Conservation (phyloP, 2,797 vertebrate genomes). For the Lemur catta region DNA sequence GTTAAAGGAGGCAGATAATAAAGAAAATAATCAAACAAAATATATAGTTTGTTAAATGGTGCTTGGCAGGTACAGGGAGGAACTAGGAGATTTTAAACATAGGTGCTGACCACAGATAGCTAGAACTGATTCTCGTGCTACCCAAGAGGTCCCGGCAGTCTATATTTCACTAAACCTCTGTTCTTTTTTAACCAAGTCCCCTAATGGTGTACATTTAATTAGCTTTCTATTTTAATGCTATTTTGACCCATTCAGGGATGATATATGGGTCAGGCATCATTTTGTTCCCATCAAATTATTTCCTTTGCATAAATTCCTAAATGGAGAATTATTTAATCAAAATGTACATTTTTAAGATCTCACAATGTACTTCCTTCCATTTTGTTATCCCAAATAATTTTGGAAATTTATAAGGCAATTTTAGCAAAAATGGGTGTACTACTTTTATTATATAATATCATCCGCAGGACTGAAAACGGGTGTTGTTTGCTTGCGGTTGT, state of each 20-base stretch:
- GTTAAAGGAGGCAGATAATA: conserved; percentile 2
- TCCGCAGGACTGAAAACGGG: neutral
- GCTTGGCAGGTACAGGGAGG: neutral
- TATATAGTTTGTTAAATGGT: neutral
- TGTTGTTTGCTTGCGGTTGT: neutral
- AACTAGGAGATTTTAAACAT: neutral
- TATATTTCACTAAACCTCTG: conserved; percentile 22
- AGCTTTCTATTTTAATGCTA: conserved; percentile 73
- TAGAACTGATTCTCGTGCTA: neutral
- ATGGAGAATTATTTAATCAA: conserved; percentile 64
- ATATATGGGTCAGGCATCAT: conserved; percentile 72
- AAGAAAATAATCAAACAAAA: conserved; percentile 32
- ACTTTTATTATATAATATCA: neutral
- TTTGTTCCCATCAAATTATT: conserved; percentile 62
- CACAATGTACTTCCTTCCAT: neutral
- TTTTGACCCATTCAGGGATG: conserved; percentile 56
- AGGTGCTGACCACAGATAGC: neutral
- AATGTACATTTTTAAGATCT: conserved; percentile 57
- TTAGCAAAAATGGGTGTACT: neutral
- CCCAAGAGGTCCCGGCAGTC: neutral
- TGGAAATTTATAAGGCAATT: neutral
- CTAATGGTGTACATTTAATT: conserved; percentile 68
- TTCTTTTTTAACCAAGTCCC: conserved; percentile 44
- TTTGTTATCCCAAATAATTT: conserved; percentile 25
- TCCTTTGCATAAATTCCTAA: conserved; percentile 68